Evolutionary conservation across 2,113 vertebrate species (phyloP), one percentile per base, ranked within the genome.

Genomic region (Eretmodus cyanostictus): DNA sequence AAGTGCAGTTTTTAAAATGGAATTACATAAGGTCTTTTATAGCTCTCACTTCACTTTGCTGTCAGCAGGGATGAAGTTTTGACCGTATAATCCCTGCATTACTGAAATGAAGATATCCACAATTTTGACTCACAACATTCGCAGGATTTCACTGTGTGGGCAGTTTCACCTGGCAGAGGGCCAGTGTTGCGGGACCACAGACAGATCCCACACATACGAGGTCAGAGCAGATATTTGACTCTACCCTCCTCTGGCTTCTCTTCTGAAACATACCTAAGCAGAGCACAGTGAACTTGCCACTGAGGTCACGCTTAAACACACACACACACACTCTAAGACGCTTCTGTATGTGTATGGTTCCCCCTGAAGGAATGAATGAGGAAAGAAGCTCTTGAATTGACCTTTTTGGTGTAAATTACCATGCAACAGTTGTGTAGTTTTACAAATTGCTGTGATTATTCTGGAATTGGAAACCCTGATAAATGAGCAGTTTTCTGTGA

Each of bases 21-120:
- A 85, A 86, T 80, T 82, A 61, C 55, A 86, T 81, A 10, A 83
- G 45, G 66, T 66, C 57, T 84, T 19, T 82, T 40, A 68, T 86
- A 80, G 82, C 55, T 83, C 51, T 78, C 11, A 71, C 78, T 84
- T 87, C 40, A 51, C 89, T 71, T 29, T 85, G 68, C 76, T 86
- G 88, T 89, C 88, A 88, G 61, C 55, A 59, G 36, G 78, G 73
- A 91, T 90, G 82, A 93, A 83, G 73, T 90, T 89, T 87, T 81
- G 86, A 90, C 86, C 47, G 66, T 85, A 86, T 89, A 90, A 89
- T 90, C 83, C 66, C 88, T 88, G 82, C 66, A 86, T 93, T 89
- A 90, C 76, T 93, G 89, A 94, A 92, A 92, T 86, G 85, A 84
- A 6, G 84, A 86, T 91, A 93, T 86, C 84, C 92, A 87, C 73